Evolutionary conservation across 2,113 vertebrate species (phyloP), one percentile per base, ranked within the genome.

Genomic region (Atherinomorus stipes): DNA sequence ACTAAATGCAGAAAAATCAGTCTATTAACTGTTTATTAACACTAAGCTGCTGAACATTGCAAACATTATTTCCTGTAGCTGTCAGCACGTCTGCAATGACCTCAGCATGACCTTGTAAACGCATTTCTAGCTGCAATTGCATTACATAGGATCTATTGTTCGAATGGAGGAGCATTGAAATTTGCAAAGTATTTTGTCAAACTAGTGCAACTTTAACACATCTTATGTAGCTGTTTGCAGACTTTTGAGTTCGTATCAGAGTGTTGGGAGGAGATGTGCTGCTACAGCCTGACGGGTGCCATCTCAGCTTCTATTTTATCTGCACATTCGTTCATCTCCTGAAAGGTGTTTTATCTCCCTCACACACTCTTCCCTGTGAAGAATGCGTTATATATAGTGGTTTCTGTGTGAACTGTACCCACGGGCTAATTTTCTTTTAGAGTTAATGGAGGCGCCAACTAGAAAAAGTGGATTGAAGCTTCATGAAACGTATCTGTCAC

Each of bases 301-400:
- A 50, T 76, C 23, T 13, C 19, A 56, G 9, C 9, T 76, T 76
- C 53, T 42, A 62, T 75, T 31, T 62, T 52, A 57, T 51, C 56
- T 60, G 7, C 23, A 4, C 42, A 42, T 49, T 23, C 11, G 57
- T n/a, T 31, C n/a, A 18, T 63, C 22, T 26, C 28, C 9, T 42
- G 38, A 7, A 7, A 9, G 40, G 16, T n/a, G 26, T 21, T 69
- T 15, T 31, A 22, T 23, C 53, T 47, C 47, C 15, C 65, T 70
- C 65, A 53, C 75, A 58, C 54, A 19, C 42, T 52, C 13, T 47
- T 47, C 52, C 34, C 26, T 40, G 23, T 37, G 64, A 74, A 64
- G 10, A 15, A 1, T 51, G 31, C 1, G 0, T 11, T 15, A 31
- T 47, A 51, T 15, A 25, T 31, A n/a, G 25, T 31, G 23, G 5